Percentiles rank a stretch among this genome's conserved stretches.
Conservation (phyloP, 2,888 invertebrate species). For the Agrypnus murinus region DNA sequence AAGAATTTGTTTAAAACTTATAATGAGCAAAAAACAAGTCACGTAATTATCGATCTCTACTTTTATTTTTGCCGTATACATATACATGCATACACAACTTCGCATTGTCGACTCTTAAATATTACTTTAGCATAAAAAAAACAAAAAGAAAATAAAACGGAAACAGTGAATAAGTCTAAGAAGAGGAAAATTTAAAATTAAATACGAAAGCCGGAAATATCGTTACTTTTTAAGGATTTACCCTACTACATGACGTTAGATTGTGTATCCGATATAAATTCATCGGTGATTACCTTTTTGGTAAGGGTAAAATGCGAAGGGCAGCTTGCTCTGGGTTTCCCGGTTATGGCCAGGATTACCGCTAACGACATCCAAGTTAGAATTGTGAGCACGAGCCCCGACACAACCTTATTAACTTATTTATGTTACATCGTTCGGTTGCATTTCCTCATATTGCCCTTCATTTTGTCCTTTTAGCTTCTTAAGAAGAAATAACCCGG, state of each 20-base stretch:
- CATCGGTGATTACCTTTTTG: slow-evolving; percentile 60
- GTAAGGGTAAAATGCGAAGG: slow-evolving; percentile 46
- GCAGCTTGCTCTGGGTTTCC: slow-evolving; percentile 48
- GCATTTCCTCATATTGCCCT: slow-evolving; percentile 33
- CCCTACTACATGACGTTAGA: slow-evolving; percentile 26
- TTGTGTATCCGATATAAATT: slow-evolving; percentile 61
- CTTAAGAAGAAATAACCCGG: slow-evolving; percentile 23
- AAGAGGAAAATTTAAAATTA: not conserved
- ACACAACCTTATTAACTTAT: slow-evolving; percentile 59
- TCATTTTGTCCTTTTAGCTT: slow-evolving; percentile 11
- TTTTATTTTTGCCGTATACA: not conserved
- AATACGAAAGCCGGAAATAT: not conserved
- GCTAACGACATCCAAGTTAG: slow-evolving; percentile 61
- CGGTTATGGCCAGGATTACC: slow-evolving; percentile 63
- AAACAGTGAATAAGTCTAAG: not conserved
- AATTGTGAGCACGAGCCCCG: slow-evolving; percentile 57
- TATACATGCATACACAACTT: not conserved
- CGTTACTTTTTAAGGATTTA: slow-evolving; percentile 21
- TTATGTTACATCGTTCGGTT: slow-evolving; percentile 50
- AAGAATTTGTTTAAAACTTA: slow-evolving; percentile 21
- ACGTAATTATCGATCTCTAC: slow-evolving; percentile 1
- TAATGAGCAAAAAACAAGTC: slow-evolving; percentile 32
- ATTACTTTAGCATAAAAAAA: not conserved
- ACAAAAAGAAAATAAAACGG: not conserved
- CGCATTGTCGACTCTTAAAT: not conserved